Evolutionary conservation across 2,113 vertebrate species (phyloP), one percentile per base, ranked within the genome.

Genomic region (Myotis yumanensis): DNA sequence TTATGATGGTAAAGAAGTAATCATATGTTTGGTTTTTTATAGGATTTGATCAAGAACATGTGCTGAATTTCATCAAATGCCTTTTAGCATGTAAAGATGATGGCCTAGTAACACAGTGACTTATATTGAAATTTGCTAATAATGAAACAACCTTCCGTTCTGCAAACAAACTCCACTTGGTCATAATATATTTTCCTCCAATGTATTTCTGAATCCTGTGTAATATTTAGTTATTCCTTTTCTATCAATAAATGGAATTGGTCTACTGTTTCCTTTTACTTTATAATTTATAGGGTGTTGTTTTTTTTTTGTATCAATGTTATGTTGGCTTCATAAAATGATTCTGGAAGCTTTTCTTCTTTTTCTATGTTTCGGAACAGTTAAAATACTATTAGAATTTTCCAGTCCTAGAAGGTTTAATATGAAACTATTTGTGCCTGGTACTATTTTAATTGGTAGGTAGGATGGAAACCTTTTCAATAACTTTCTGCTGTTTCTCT

Each of bases 321-420:
- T 83, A 92, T 40, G 20, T 23, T 75, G 37, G 75, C 75, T 88
- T 92, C 48, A 69, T 51, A 69, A 83, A 28, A 68, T 51, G 11
- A 83, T 62, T 48, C 75, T 76, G 15, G n/a, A 87, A 73, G 20
- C 18, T 64, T 62, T 90, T 69, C 54, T 68, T 66, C 37, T 62
- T 91, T 81, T 23, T 66, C 46, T 87, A 16, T 37, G 48, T 57
- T 66, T 59, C 86, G 64, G 8, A 84, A 90, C 11, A 86, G 35
- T n/a, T 85, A 68, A 89, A 93, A 84, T 1, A 85, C 32, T 48
- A 73, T 91, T 76, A 76, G 46, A 75, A 59, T 54, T 88, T 69
- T 68, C 46, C 14, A n/a, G 14, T 69, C 40, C 59, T 92, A 76
- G 51, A 88, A 83, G 20, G 20, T 76, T 88, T 59, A 32, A 57